phyloP scores from a whole-genome alignment of 2,113 vertebrate genomes.

The Tachycineta bicolor region DNA sequence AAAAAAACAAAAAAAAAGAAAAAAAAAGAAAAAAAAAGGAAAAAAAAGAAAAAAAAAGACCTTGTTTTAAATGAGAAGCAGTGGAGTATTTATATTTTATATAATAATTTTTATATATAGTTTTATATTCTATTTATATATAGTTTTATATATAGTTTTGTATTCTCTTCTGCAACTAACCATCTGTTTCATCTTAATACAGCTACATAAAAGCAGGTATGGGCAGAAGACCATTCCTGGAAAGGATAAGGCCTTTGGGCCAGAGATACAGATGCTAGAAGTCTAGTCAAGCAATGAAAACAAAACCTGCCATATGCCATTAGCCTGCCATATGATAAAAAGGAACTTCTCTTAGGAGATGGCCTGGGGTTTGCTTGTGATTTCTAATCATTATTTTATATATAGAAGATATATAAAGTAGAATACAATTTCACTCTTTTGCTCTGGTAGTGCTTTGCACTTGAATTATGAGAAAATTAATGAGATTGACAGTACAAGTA shows the following conservation, averaged over 20 bases:
- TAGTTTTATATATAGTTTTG: background rate
- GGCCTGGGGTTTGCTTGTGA: background rate
- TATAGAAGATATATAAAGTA: background rate
- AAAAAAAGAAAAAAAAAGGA: background rate
- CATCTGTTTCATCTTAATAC: conserved; percentile 13
- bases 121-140: conserved; percentile 7
- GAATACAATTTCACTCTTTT: background rate
- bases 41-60: background rate
- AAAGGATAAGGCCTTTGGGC: conserved; percentile 14
- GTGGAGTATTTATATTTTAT: background rate
- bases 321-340: background rate
- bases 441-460: background rate
- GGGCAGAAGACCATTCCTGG: background rate
- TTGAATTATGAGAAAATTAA: background rate
- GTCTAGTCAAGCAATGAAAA: background rate
- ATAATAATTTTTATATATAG: background rate
- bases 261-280: background rate
- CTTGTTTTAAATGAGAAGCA: background rate
- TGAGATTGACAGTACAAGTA: background rate
- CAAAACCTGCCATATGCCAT: too few species aligned
- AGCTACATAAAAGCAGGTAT: background rate
- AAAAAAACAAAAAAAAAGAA: too few species aligned
- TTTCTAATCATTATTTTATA: background rate
- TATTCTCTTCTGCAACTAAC: background rate
- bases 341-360: background rate